These are phyloP conservation scores for Perccottus glenii DNA, from an alignment of 2,113 vertebrate genomes.

Conservation along the genomic window DNA sequence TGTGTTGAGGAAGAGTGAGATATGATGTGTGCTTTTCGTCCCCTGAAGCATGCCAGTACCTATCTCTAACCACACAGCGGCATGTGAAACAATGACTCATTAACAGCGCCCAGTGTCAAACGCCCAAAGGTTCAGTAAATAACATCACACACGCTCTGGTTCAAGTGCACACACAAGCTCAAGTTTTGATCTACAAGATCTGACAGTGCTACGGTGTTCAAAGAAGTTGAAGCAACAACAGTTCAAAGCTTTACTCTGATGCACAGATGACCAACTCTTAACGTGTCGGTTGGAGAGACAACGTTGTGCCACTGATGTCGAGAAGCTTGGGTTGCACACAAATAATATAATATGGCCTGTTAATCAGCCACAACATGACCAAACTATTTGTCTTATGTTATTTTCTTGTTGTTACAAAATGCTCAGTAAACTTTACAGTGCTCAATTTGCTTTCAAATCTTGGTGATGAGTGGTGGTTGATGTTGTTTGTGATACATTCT, in stretches of 20 bases:
- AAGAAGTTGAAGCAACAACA: slow-evolving; percentile 38
- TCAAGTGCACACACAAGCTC: slow-evolving; percentile 28
- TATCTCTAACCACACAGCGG: slow-evolving; percentile 63
- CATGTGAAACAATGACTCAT: slow-evolving; percentile 63
- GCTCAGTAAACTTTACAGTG: slow-evolving; percentile 8
- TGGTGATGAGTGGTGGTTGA: slow-evolving; percentile 3
- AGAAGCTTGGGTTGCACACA: background rate
- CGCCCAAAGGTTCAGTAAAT: slow-evolving; percentile 40
- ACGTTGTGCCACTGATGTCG: slow-evolving; percentile 9
- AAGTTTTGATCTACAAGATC: slow-evolving; percentile 45
- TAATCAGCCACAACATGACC: no score
- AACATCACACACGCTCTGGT: slow-evolving; percentile 14
- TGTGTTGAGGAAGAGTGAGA: slow-evolving; percentile 25
- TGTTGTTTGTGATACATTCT: background rate
- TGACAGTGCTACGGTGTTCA: slow-evolving; percentile 34
- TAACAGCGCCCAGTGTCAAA: slow-evolving; percentile 48
- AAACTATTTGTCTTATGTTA: no score
- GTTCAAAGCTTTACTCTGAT: slow-evolving; percentile 42
- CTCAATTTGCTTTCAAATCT: slow-evolving; percentile 4
- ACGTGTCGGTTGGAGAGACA: slow-evolving; percentile 17
- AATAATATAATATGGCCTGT: no score
- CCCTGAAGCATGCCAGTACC: slow-evolving; percentile 46
- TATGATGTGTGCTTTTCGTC: slow-evolving; percentile 28
- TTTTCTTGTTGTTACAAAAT: slow-evolving; percentile 9
- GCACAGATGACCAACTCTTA: slow-evolving; percentile 33